These are phyloP conservation scores for Tragulus kanchil DNA, from an alignment of 2,113 vertebrate genomes.

Conservation along the genomic window DNA sequence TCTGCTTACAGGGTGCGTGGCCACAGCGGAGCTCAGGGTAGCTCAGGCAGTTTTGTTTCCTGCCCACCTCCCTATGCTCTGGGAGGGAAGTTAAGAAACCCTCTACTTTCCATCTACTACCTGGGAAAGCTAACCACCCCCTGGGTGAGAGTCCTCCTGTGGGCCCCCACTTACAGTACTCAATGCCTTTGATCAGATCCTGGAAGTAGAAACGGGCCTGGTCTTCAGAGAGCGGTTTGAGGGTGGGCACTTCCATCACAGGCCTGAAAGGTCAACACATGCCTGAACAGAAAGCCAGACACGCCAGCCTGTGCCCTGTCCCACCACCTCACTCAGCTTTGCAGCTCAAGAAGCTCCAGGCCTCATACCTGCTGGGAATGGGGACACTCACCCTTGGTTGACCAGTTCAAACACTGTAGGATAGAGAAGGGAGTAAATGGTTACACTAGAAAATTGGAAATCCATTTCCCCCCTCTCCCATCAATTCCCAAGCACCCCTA, in stretches of 20 bases:
- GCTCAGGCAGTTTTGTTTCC: neutral
- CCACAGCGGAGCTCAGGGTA: neutral
- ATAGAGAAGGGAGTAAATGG: slow-evolving; percentile 72
- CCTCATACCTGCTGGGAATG: neutral
- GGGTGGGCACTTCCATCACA: slow-evolving; percentile 97
- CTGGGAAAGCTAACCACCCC: neutral
- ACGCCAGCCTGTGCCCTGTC: neutral
- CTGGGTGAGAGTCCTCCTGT: neutral
- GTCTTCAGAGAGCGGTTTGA: slow-evolving; percentile 96
- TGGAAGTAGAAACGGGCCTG: slow-evolving; percentile 98
- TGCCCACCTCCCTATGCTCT: neutral
- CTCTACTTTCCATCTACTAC: neutral
- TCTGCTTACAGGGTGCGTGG: neutral
- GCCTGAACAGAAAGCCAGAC: neutral
- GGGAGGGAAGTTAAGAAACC: neutral
- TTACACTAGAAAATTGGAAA: neutral
- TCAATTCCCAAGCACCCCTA: neutral
- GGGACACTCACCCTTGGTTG: slow-evolving; percentile 95
- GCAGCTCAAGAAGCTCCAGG: neutral
- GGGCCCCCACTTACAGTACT: slow-evolving; percentile 92
- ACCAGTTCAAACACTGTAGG: slow-evolving; percentile 97
- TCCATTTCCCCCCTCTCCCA: neutral
- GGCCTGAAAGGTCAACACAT: slow-evolving; percentile 87
- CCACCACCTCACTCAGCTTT: neutral
- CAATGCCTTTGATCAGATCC: slow-evolving; percentile 98